A percentile compares a stretch with the other conserved stretches of the same genome.
phyloP scores from a whole-genome alignment of 2,113 vertebrate genomes.

The Pyrgilauda ruficollis region DNA sequence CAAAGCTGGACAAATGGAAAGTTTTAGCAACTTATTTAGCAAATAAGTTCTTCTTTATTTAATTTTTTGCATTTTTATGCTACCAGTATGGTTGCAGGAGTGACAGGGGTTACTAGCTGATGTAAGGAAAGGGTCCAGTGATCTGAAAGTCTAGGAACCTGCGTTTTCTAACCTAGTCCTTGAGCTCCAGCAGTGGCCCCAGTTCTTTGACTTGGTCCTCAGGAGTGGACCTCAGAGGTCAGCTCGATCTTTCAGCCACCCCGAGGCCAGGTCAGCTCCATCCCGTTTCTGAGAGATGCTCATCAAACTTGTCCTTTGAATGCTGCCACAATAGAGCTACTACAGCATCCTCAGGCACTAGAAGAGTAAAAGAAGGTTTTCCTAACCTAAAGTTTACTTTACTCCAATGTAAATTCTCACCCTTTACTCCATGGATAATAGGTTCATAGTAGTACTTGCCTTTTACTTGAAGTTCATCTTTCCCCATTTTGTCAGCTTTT shows the following conservation, averaged over 20 bases:
- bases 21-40: background rate
- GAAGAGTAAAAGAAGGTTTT: background rate
- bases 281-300: background rate
- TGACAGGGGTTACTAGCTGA: background rate
- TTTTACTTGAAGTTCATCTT: background rate
- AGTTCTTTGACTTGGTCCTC: background rate
- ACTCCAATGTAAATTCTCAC: background rate
- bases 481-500: background rate
- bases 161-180: background rate
- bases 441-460: background rate
- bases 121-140: background rate
- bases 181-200: background rate
- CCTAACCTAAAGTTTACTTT: background rate
- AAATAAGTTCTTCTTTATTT: background rate
- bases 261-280: rapidly evolving
- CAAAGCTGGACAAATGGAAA: background rate
- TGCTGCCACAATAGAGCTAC: background rate
- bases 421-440: background rate
- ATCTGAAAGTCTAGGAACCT: background rate
- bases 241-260: rapidly evolving
- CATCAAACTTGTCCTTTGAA: background rate
- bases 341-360: background rate
- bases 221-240: background rate
- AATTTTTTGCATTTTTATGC: background rate
- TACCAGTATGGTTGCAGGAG: background rate